Base-by-base conservation (phyloP, 53 echinoderm and acorn worm species). In the Crossaster papposus region DNA sequence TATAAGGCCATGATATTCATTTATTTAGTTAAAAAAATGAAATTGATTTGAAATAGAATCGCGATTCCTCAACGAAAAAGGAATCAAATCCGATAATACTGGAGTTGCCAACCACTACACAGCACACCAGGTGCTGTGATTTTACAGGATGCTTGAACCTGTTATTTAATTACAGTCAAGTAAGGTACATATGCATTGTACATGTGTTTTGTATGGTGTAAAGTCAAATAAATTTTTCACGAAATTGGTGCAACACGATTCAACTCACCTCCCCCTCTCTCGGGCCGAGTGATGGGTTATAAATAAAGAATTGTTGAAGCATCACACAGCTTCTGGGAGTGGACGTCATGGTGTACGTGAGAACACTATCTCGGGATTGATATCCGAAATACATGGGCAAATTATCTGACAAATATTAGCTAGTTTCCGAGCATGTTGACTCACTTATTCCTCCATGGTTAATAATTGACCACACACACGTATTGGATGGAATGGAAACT, bases 251-350 rank as follows among this genome's bases (percentile, higher is more conserved):
- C 70, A 76, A 30, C 30, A 73, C 55, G 30, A 14, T 78, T 88
- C 18, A 23, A 36, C 95, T 88, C 65, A 95, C 97, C 95, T 97
- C 95, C 23, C 97, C 97, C 89, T 97, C 97, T 78, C 90, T 87
- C 29, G 93, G 94, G 44, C 96, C 93, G 80, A 94, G 93, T 29
- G 86, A 81, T 24, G 97, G 72, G 71, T 97, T 97, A 84, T 93
- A 97, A 31, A 97, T 93, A 75, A 91, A 97, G 92, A 97, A 97
- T 20, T 94, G 87, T 0, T 87, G 87, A 13, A 87, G 63, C 76
- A 87, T 55, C 3, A 87, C 87, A 65, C 87, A 87, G 32, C 76
- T 87, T 36, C 87, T 87, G 32, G 87, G 76, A 17, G 77, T 20
- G n/a, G 87, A 87, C 64, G 87, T 87, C 87, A 87, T 87, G 55